Percentiles rank a stretch among this genome's conserved stretches.
These are phyloP conservation scores for Intellagama lesueurii DNA, from an alignment of 2,797 vertebrate genomes.

Conservation along the genomic window DNA sequence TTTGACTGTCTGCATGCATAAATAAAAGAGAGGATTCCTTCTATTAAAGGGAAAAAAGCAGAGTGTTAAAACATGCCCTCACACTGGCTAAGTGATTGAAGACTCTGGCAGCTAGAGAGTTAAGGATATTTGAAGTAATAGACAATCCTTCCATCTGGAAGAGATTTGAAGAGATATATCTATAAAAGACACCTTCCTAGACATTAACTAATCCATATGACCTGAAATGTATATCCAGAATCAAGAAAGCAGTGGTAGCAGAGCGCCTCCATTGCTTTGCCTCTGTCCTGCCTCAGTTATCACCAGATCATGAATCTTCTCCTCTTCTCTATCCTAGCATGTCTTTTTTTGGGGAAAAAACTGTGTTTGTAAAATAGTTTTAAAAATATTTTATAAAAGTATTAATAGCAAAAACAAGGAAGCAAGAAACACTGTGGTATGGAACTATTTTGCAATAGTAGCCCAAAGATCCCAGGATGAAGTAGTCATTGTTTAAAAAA, in stretches of 20 bases:
- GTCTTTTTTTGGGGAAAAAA: not conserved
- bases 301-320: not conserved
- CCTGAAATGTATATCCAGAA: not conserved
- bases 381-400: too few species aligned
- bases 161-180: not conserved
- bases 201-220: not conserved
- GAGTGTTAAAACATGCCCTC: not conserved
- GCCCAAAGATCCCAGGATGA: not conserved
- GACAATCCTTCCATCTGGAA: not conserved
- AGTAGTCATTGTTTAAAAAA: not conserved
- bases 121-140: not conserved
- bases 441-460: too few species aligned
- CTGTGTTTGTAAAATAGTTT: not conserved
- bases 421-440: not conserved
- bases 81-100: not conserved
- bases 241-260: not conserved
- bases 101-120: not conserved
- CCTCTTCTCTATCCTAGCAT: not conserved
- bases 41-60: constrained; percentile 12
- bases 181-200: not conserved
- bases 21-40: constrained; percentile 9
- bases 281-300: not conserved
- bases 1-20: not conserved
- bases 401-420: not conserved
- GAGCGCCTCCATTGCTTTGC: not conserved